Conservation (phyloP, 2,113 vertebrate genomes). For the Nicator chloris region DNA sequence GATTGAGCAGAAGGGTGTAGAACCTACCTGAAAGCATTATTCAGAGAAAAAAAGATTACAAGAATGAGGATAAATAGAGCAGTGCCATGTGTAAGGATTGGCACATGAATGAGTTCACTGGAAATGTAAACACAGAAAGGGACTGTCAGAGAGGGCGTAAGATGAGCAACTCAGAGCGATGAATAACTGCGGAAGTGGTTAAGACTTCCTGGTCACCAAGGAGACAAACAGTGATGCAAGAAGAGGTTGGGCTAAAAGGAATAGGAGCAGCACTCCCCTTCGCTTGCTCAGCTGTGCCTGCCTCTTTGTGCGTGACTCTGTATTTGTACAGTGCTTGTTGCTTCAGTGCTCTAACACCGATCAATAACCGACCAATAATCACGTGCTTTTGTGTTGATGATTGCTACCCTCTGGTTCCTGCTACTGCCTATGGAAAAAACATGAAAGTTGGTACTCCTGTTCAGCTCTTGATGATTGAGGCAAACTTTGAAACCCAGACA, state of each 20-base stretch:
- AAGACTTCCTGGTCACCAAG: background rate
- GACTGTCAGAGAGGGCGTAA: background rate
- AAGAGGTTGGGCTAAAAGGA: background rate
- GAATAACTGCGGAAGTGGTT: background rate
- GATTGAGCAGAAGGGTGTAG: background rate
- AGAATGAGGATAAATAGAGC: background rate
- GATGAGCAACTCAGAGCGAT: background rate
- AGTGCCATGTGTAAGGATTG: background rate
- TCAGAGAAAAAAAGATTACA: background rate
- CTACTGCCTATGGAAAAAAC: background rate
- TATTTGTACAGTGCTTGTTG: background rate
- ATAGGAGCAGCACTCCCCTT: background rate
- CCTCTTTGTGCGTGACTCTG: background rate
- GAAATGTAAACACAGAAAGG: constrained; percentile 18
- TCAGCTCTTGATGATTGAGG: background rate
- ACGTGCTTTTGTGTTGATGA: background rate
- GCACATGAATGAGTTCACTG: background rate
- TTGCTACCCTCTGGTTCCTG: background rate
- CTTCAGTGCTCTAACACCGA: background rate
- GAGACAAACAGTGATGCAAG: background rate
- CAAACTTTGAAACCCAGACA: background rate
- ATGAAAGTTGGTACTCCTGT: background rate
- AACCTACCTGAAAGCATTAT: background rate
- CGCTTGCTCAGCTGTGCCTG: fast-evolving
- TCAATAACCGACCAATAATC: background rate